phyloP scores from a whole-genome alignment of 2,113 vertebrate genomes.

The Indri indri region DNA sequence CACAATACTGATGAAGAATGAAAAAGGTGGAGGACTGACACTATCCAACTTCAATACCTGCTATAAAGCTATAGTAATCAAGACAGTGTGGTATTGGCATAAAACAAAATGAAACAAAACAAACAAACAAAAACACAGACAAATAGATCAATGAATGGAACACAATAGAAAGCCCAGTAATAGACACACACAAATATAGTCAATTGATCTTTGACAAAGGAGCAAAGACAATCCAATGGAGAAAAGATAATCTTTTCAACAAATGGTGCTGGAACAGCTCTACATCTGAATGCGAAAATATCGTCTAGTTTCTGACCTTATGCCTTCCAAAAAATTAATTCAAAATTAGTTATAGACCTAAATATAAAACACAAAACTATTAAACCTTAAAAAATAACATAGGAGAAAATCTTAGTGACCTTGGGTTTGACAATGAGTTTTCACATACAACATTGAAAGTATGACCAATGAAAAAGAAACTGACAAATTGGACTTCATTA shows the following conservation, averaged over 20 bases:
- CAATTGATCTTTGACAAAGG: not conserved
- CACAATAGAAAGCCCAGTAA: too few species aligned
- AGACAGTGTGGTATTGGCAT: not conserved
- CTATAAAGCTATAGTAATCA: not conserved
- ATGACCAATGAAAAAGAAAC: too few species aligned
- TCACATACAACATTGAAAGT: not conserved
- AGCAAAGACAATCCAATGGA: not conserved
- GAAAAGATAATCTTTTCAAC: not conserved
- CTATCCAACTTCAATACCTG: not conserved
- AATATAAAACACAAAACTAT: not conserved
- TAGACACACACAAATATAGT: not conserved
- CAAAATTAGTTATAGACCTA: not conserved
- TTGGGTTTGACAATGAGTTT: not conserved
- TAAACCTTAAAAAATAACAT: not conserved
- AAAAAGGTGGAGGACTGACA: not conserved
- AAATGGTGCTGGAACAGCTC: not conserved
- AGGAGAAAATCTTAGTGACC: not conserved
- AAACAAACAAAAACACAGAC: not conserved
- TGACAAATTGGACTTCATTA: not conserved
- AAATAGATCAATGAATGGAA: not conserved
- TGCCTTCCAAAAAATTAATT: not conserved
- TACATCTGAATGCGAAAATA: not conserved
- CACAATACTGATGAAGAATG: not conserved
- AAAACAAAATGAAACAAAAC: not conserved
- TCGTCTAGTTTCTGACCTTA: not conserved